Percentiles rank a stretch among this genome's conserved stretches.
Conservation (phyloP, 2,888 invertebrate species). For the Dusona sp. region DNA sequence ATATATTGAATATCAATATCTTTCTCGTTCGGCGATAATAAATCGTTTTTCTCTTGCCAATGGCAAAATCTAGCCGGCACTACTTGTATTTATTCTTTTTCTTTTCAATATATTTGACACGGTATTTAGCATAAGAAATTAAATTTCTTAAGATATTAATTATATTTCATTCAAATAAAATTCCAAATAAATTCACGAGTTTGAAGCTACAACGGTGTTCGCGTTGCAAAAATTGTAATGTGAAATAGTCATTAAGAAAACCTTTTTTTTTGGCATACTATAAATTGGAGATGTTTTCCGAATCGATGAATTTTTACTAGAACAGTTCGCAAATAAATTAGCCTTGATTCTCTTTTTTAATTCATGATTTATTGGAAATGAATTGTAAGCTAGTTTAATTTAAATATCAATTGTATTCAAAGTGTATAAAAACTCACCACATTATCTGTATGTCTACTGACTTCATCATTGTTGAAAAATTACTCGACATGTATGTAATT, state of each 20-base stretch:
- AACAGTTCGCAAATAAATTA: not conserved
- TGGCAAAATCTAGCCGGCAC: not conserved
- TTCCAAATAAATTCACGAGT: not conserved
- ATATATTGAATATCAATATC: not conserved
- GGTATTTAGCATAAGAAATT: not conserved
- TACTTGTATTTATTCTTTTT: not conserved
- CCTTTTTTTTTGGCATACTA: not conserved
- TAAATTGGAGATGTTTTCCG: too few species aligned
- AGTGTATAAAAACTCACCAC: not conserved
- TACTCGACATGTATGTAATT: too few species aligned
- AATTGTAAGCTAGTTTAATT: not conserved
- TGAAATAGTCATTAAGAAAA: not conserved
- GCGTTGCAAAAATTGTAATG: not conserved
- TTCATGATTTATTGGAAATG: not conserved
- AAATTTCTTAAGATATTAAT: not conserved
- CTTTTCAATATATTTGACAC: not conserved
- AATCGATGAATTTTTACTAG: too few species aligned
- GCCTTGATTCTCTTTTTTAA: not conserved
- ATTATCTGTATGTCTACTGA: too few species aligned
- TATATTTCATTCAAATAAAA: not conserved
- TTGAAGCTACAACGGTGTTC: not conserved
- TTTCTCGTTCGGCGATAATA: conserved; percentile 11
- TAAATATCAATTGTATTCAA: not conserved
- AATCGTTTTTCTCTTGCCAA: not conserved
- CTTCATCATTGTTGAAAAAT: too few species aligned